phyloP scores from a whole-genome alignment of 23 tunicate species.

The Diplosoma virens region DNA sequence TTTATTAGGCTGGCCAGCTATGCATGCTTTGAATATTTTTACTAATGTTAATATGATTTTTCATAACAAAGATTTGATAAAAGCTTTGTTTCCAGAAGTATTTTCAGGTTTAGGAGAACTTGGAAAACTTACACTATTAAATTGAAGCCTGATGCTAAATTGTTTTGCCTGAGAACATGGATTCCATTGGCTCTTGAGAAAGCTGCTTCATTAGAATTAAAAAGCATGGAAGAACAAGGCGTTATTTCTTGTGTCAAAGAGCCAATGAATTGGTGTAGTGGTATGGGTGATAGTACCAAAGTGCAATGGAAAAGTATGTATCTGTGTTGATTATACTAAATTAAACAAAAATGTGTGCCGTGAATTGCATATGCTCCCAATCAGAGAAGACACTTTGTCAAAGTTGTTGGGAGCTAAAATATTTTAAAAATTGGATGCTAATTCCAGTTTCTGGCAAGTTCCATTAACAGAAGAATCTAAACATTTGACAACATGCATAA shows the following conservation, averaged over 20 bases:
- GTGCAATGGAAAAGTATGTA: conserved; percentile 20
- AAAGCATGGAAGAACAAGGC: conserved; percentile 16
- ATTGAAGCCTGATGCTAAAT: conserved; percentile 27
- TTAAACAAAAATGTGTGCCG: conserved; percentile 16
- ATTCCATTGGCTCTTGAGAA: conserved; percentile 12
- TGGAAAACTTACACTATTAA: background rate
- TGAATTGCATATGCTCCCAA: conserved; percentile 2
- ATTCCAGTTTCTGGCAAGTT: conserved; percentile 33
- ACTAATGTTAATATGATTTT: no score
- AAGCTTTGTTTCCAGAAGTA: no score
- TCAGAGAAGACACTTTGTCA: background rate
- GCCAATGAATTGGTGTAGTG: conserved; percentile 32
- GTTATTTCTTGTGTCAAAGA: conserved; percentile 12
- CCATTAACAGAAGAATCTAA: background rate
- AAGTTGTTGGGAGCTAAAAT: conserved; percentile 21
- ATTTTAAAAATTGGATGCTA: conserved; percentile 30
- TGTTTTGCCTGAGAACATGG: conserved; percentile 23
- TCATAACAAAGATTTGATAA: no score
- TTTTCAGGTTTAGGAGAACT: no score
- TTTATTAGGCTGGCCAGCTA: no score
- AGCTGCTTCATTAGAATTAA: background rate
- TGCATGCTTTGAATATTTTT: no score
- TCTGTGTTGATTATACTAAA: conserved; percentile 36
- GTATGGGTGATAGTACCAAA: conserved; percentile 52
- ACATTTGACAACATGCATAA: conserved; percentile 27